phyloP scores from a whole-genome alignment of 2,797 vertebrate species.

The Cebuella pygmaea region DNA sequence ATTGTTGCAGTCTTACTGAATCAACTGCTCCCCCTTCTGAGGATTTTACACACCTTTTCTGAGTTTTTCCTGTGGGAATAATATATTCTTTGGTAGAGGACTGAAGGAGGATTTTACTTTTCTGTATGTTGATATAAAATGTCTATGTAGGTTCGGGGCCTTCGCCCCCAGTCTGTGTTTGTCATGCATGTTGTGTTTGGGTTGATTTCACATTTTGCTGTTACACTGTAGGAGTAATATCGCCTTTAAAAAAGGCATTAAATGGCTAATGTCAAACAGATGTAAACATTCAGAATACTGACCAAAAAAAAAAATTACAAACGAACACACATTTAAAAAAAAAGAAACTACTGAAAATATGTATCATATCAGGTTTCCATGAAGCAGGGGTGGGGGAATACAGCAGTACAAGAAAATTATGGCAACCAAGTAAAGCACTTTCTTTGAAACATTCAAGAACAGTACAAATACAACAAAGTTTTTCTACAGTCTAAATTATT shows the following conservation, averaged over 20 bases:
- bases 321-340: conserved; percentile 64
- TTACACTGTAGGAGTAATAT: conserved; percentile 85
- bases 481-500: conserved; percentile 88
- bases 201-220: conserved; percentile 86
- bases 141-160: conserved; percentile 78
- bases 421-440: conserved; percentile 89
- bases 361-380: conserved; percentile 79
- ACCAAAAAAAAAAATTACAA: conserved; percentile 75
- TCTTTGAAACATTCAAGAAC: conserved; percentile 88
- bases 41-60: conserved; percentile 85
- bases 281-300: conserved; percentile 92
- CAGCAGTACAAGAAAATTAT: conserved; percentile 88
- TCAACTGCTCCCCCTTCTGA: conserved; percentile 85
- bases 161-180: conserved; percentile 77
- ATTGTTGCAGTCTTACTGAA: conserved; percentile 81
- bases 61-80: conserved; percentile 85
- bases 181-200: conserved; percentile 81
- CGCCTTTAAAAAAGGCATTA: conserved; percentile 87
- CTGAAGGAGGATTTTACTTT: conserved; percentile 86
- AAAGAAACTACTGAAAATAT: conserved; percentile 82
- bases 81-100: conserved; percentile 91
- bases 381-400: conserved; percentile 81
- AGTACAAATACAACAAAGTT: conserved; percentile 88
- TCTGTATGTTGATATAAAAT: conserved; percentile 80
- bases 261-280: conserved; percentile 88